These are phyloP conservation scores for Ciconia maguari DNA, from an alignment of 2,113 vertebrate genomes.

Conservation along the genomic window DNA sequence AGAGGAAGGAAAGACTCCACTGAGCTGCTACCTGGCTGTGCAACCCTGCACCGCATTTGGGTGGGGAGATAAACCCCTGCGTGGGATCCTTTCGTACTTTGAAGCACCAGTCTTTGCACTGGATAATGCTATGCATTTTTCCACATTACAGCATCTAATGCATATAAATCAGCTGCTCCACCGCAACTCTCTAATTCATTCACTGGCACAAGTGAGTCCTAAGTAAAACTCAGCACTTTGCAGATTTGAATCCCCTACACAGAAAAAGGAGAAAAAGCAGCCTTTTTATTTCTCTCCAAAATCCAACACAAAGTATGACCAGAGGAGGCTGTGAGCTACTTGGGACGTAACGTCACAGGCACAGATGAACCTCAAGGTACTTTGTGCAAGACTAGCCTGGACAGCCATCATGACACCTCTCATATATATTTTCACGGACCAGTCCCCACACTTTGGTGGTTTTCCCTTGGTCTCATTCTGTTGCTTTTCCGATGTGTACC, in stretches of 20 bases:
- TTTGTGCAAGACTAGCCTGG: background rate
- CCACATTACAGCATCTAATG: background rate
- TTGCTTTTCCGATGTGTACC: background rate
- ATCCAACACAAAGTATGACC: background rate
- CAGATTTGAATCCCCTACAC: background rate
- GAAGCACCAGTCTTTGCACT: background rate
- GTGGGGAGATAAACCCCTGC: background rate
- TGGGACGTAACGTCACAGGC: fast-evolving
- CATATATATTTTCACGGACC: background rate
- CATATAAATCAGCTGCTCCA: background rate
- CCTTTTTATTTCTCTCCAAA: background rate
- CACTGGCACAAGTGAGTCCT: background rate
- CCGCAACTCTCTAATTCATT: fast-evolving
- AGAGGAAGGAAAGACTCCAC: background rate
- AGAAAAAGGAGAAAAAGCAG: background rate
- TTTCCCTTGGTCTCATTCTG: background rate
- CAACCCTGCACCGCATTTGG: background rate
- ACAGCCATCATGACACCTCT: background rate
- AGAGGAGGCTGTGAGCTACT: background rate
- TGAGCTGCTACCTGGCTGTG: background rate
- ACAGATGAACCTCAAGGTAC: background rate
- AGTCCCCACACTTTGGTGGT: background rate
- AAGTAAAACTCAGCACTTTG: background rate
- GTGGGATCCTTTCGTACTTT: background rate
- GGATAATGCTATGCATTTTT: background rate